phyloP scores from a whole-genome alignment of 1,140 invertebrate species.

The Bactericera cockerelli region DNA sequence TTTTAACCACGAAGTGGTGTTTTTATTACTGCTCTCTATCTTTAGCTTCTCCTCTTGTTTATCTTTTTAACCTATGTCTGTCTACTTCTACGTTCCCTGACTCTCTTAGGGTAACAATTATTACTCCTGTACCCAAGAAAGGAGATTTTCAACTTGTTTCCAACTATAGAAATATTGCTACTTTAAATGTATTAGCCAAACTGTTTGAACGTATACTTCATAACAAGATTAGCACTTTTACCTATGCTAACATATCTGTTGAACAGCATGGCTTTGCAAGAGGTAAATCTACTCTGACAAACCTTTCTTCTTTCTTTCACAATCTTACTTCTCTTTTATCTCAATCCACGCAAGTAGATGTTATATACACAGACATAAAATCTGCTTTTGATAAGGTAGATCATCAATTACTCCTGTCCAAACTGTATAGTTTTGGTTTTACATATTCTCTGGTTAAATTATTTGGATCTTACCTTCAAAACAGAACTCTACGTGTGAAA shows the following conservation, averaged over 20 bases:
- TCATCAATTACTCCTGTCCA: not conserved
- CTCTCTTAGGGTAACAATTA: no score
- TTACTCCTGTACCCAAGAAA: no score
- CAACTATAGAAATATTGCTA: not conserved
- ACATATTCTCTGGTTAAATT: not conserved
- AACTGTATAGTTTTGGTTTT: not conserved
- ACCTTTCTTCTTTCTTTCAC: not conserved
- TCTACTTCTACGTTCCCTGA: no score
- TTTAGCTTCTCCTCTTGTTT: no score
- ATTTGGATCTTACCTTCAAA: not conserved
- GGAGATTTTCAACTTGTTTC: not conserved
- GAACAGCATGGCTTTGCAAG: not conserved
- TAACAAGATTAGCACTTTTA: slow-evolving; percentile 1
- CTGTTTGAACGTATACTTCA: not conserved
- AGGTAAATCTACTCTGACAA: not conserved
- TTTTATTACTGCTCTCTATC: no score
- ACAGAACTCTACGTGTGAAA: not conserved
- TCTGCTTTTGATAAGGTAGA: not conserved
- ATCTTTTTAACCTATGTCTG: no score
- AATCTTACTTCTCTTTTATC: not conserved
- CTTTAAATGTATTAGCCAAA: not conserved
- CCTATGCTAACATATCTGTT: not conserved
- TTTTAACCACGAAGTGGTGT: no score
- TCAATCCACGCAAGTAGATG: not conserved
- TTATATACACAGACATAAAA: not conserved